phyloP scores from a whole-genome alignment of 2,113 vertebrate genomes.

The Triplophysa dalaica region DNA sequence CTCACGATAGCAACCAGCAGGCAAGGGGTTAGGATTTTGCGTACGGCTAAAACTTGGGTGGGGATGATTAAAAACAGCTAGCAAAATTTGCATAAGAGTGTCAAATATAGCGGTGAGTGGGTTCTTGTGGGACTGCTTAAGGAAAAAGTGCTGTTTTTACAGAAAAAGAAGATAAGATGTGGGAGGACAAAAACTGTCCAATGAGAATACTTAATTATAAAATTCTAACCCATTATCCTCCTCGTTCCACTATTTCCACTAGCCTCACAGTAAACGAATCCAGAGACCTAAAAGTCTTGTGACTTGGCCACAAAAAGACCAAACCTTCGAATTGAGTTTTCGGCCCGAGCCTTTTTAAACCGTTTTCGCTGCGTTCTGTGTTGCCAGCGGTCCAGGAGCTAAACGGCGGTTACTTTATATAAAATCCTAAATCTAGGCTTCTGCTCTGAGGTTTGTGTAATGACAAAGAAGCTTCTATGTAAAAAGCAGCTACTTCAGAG shows the following conservation, averaged over 20 bases:
- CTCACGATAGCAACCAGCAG: background rate
- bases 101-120: conserved; percentile 25
- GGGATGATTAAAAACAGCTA: conserved; percentile 11
- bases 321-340: conserved; percentile 12
- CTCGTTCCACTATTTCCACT: conserved; percentile 4
- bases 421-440: conserved; percentile 61
- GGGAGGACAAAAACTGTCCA: conserved; percentile 10
- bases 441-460: conserved; percentile 61
- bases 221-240: conserved; percentile 15
- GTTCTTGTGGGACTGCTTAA: background rate
- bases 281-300: background rate
- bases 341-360: background rate
- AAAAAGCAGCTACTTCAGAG: conserved; percentile 41
- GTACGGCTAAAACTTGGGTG: background rate
- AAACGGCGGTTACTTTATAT: conserved; percentile 62
- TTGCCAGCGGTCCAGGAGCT: conserved; percentile 47
- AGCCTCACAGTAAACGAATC: background rate
- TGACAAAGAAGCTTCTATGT: conserved; percentile 60
- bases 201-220: conserved; percentile 18
- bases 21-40: conserved; percentile 6
- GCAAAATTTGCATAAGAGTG: background rate
- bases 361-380: conserved; percentile 7
- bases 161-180: background rate
- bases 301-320: background rate
- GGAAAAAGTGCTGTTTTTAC: conserved; percentile 13